phyloP scores from a whole-genome alignment of 2,888 invertebrate species.

The Microctonus aethiopoides region DNA sequence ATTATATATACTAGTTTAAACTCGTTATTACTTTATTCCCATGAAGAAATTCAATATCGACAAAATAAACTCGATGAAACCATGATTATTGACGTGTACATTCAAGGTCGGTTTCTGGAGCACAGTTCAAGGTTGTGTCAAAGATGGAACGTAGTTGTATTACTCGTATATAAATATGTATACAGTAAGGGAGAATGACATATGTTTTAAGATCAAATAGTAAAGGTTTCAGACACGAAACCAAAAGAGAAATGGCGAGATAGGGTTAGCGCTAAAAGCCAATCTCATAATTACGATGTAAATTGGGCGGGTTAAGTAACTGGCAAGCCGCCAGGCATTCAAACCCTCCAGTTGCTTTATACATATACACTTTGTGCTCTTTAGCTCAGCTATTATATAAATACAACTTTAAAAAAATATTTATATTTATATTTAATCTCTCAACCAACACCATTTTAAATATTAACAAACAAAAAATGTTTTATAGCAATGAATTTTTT shows the following conservation, averaged over 20 bases:
- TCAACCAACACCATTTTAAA: neutral
- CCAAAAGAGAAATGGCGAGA: neutral
- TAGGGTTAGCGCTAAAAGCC: constrained; percentile 30
- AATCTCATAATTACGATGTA: constrained; percentile 41
- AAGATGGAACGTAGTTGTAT: neutral
- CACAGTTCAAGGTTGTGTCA: neutral
- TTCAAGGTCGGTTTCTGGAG: neutral
- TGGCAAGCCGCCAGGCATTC: constrained; percentile 34
- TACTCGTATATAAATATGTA: too few relatives aligned
- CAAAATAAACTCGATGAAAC: neutral
- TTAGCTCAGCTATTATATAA: neutral
- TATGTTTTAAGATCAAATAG: neutral
- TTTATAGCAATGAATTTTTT: too few relatives aligned
- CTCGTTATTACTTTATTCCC: neutral
- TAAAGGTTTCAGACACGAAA: neutral
- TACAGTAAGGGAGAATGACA: too few relatives aligned
- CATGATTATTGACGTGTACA: neutral
- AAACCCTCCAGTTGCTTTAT: constrained; percentile 5
- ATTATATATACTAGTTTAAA: neutral
- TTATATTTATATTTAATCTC: neutral
- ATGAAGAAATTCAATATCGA: neutral
- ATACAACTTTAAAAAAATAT: constrained; percentile 6
- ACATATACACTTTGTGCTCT: constrained; percentile 15
- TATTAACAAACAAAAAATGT: neutral
- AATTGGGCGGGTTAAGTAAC: constrained; percentile 35